Conservation (phyloP, 2,888 invertebrate genomes). For the Monopis laevigella region DNA sequence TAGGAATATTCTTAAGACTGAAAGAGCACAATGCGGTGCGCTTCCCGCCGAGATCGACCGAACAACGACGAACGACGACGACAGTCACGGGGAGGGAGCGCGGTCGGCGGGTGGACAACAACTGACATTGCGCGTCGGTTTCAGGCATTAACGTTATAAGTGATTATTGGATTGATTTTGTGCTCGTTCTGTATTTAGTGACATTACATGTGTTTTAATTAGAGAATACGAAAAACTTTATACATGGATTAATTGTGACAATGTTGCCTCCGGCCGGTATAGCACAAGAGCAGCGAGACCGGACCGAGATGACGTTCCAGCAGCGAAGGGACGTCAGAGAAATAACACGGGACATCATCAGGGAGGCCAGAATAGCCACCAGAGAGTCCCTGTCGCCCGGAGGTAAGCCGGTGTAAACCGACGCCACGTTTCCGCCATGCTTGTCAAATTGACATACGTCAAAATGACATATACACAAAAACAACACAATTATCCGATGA, state of each 20-base stretch:
- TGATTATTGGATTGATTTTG: no score
- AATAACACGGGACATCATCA: slow-evolving; percentile 54
- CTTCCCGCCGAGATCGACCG: slow-evolving; percentile 47
- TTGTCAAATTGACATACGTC: slow-evolving; percentile 67
- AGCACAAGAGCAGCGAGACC: slow-evolving; percentile 56
- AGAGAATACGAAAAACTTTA: slow-evolving; percentile 16
- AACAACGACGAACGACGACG: slow-evolving; percentile 23
- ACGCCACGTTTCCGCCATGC: slow-evolving; percentile 67
- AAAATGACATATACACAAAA: slow-evolving; percentile 64
- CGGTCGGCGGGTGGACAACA: neutral
- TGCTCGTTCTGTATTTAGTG: no score
- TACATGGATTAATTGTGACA: slow-evolving; percentile 52
- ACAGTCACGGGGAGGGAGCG: neutral
- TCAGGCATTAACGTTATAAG: no score
- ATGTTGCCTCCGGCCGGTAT: slow-evolving; percentile 63
- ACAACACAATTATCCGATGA: slow-evolving; percentile 41
- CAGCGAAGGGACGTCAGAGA: slow-evolving; percentile 56
- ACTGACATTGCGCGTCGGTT: no score
- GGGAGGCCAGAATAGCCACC: slow-evolving; percentile 50
- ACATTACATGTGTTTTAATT: no score
- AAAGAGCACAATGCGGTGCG: slow-evolving; percentile 38
- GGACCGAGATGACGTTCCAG: slow-evolving; percentile 59
- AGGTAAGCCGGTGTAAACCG: slow-evolving; percentile 52
- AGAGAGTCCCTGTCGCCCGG: slow-evolving; percentile 58
- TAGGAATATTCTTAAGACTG: slow-evolving; percentile 27